Evolutionary conservation across 2,888 invertebrate genomes (phyloP), one percentile per base, ranked within the genome.

Genomic region (Nomada goodeniana): DNA sequence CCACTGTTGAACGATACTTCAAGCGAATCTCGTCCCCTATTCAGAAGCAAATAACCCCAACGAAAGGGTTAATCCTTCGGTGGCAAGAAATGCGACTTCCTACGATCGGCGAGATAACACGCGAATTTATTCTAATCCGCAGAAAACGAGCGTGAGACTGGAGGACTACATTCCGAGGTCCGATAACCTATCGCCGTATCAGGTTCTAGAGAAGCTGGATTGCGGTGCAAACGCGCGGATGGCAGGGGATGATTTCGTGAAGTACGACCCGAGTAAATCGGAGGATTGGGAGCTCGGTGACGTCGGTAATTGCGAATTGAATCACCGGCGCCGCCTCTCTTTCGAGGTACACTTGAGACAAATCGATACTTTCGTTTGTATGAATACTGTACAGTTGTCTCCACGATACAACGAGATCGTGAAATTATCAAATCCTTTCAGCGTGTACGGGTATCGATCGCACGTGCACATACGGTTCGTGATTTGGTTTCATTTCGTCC

Each of bases 211-310:
- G 60, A 94, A 93, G 85, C 86, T 94, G 75, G 92, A 92, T 77
- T 85, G 86, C 36, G 80, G 86, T 44, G 77, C 68, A 23, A 80
- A 86, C 65, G 76, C 73, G 44, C 74, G 73, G 29, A 76, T 86
- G 67, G 90, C 89, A 29, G 93, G 91, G 2, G 94, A 70, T 61
- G 82, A 70, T 75, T 88, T 85, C 82, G 71, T 84, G 74, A 88
- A 84, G 81, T 88, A 88, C 82, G 94, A 94, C 15, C 94, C 94
- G 86, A 94, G 94, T 52, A 94, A 93, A 60, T 89, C 94, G 71
- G 94, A 95, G 87, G 94, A 95, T 88, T 95, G 95, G 95, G 94
- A 94, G 84, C 86, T 95, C 36, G 93, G 93, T 23, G 92, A 94
- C 52, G 92, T 94, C 53, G 94, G 94, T 88, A 94, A 94, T 89